Conservation (phyloP, 2,888 invertebrate species). For the Tipula lateralis region DNA sequence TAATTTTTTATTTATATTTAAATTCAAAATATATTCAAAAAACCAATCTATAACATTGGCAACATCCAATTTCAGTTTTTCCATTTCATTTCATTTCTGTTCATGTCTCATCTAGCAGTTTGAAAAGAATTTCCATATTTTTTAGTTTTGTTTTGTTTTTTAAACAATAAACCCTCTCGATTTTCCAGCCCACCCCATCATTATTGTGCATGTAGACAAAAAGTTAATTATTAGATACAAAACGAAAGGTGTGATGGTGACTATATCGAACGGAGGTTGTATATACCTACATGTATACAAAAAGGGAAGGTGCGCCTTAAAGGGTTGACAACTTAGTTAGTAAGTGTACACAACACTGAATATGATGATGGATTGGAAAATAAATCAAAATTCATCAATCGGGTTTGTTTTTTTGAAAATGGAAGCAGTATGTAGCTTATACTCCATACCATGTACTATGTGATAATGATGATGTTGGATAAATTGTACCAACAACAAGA, state of each 20-base stretch:
- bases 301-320: not conserved
- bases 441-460: not conserved
- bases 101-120: not conserved
- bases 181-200: too few relatives aligned
- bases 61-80: not conserved
- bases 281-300: not conserved
- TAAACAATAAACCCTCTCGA: not conserved
- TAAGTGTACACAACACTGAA: not conserved
- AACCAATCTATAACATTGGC: not conserved
- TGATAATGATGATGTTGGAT: not conserved
- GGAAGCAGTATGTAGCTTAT: not conserved
- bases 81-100: not conserved
- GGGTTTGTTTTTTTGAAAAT: not conserved
- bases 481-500: not conserved
- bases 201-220: too few relatives aligned
- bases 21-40: not conserved
- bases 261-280: too few relatives aligned
- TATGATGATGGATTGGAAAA: not conserved
- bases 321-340: not conserved
- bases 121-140: not conserved
- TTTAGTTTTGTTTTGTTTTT: not conserved
- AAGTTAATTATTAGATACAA: too few relatives aligned
- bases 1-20: not conserved
- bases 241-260: too few relatives aligned
- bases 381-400: not conserved